Base-by-base conservation (phyloP, 2,888 invertebrate species). In the Hipparchia sbordonii region DNA sequence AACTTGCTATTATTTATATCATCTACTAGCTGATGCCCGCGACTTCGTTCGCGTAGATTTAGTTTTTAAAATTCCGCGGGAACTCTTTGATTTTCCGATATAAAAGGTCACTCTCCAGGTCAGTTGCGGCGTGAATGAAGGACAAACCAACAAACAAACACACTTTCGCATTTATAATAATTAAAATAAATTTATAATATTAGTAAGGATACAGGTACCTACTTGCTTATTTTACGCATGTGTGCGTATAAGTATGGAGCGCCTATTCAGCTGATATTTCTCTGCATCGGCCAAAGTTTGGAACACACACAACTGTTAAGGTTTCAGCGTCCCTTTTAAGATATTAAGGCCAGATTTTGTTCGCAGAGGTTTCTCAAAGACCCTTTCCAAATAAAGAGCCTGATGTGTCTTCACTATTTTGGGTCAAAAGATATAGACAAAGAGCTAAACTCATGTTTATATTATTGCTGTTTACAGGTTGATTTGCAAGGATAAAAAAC, bases 311-410 rank as follows among this genome's bases (percentile, higher is more conserved):
- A 72, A 57, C 69, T 73, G 76, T 77, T 74, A 75, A 78, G 80
- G 78, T 77, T 74, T 75, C 77, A 77, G 77, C 52, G 56, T 79
- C 80, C 82, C 81, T 84, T 82, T 82, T 79, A 82, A 82, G 82
- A 82, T 84, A 84, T 84, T 82, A 82, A 82, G 78, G 76, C 76
- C 72, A 79, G 80, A 81, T 82, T 81, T 79, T 77, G 75, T 78
- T 80, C 78, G 75, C 74, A 77, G 74, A 77, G 75, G 76, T 76
- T 72, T 71, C 70, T 65, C 75, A 73, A 72, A 66, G 79, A 82
- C 84, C 83, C 82, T 83, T 81, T 82, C 81, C 83, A 84, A 82
- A 81, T 78, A 80, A 81, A 77, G 78, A 81, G 79, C 73, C 71
- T 73, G 45, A 67, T 57, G 76, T 76, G 78, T 78, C 74, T 74